Percentiles rank a stretch among this genome's conserved stretches.
Conservation (phyloP, 2,797 vertebrate species). For the Erpetoichthys calabaricus region DNA sequence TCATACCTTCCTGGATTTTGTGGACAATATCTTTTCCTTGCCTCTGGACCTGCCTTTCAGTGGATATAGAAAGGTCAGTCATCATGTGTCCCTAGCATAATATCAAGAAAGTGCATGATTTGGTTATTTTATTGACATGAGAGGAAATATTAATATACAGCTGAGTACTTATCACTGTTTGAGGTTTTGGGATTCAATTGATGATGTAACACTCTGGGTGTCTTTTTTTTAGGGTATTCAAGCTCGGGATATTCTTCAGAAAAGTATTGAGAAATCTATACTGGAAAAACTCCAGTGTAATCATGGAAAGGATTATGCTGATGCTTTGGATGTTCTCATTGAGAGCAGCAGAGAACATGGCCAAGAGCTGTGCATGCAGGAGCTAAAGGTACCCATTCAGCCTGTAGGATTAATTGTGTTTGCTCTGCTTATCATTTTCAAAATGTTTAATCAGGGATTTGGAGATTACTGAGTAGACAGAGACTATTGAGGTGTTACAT, state of each 20-base stretch:
- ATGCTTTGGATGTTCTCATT: constrained; percentile 84
- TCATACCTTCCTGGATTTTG: constrained; percentile 83
- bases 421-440: too few species aligned
- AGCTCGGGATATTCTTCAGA: constrained; percentile 78
- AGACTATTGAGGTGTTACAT: too few species aligned
- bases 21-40: constrained; percentile 92
- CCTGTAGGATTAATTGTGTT: too few species aligned
- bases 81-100: not conserved
- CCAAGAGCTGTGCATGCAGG: constrained; percentile 90
- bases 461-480: too few species aligned
- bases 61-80: constrained; percentile 78
- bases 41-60: constrained; percentile 90
- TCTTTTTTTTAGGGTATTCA: constrained; percentile 64
- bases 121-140: not conserved
- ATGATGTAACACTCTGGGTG: not conserved
- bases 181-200: too few species aligned
- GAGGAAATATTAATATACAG: not conserved
- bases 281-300: constrained; percentile 79
- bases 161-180: too few species aligned
- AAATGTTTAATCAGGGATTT: too few species aligned
- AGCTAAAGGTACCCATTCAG: constrained; percentile 68
- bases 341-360: constrained; percentile 88
- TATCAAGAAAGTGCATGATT: not conserved
- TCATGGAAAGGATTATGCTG: constrained; percentile 82
- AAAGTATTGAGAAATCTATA: constrained; percentile 84